Base-by-base conservation (phyloP, 2,888 invertebrate species). In the Standfussiana lucernea region DNA sequence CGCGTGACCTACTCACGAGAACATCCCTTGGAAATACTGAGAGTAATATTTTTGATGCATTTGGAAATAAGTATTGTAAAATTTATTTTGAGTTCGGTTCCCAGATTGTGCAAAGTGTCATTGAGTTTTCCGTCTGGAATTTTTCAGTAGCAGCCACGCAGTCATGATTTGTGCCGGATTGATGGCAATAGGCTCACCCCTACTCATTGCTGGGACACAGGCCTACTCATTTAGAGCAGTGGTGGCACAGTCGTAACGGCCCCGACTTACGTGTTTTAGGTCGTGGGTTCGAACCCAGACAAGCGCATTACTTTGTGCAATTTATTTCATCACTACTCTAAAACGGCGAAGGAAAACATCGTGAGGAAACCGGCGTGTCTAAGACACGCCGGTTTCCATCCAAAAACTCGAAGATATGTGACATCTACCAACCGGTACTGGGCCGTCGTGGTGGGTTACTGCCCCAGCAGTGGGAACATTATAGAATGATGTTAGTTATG, bases 1-100 rank as follows among this genome's bases (percentile, higher is more conserved):
- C 89, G 89, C 89, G 85, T 92, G 93, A 77, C 91, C 93, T 87
- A 94, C 91, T 91, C 91, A 82, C 66, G 76, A 80, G 79, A 85
- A 78, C 80, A 85, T 88, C 86, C 88, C 90, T 91, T 91, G 47
- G n/a, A 78, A 32, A 37, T 35, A 15, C 28, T 15, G n/a, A 56
- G 40, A 79, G 13, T 47, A 24, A 70, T 45, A 53, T 67, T 42
- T 47, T 56, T 53, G 15, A n/a, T 32, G 42, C 15, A 10, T 35
- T 24, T 24, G 37, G 11, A 1, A 28, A 40, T 0, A 37, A 24
- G 24, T 15, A 18, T 40, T 61, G 1, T 21, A 5, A 21, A 11
- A 61, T 21, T 56, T 6, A 53, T 53, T n/a, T 53, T 53, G n/a
- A 53, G 2, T 56, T 15, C 7, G n/a, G 1, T 59, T 56, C 28